Evolutionary conservation across 2,797 vertebrate genomes (phyloP).

Genomic region (Acanthurus tractus): DNA sequence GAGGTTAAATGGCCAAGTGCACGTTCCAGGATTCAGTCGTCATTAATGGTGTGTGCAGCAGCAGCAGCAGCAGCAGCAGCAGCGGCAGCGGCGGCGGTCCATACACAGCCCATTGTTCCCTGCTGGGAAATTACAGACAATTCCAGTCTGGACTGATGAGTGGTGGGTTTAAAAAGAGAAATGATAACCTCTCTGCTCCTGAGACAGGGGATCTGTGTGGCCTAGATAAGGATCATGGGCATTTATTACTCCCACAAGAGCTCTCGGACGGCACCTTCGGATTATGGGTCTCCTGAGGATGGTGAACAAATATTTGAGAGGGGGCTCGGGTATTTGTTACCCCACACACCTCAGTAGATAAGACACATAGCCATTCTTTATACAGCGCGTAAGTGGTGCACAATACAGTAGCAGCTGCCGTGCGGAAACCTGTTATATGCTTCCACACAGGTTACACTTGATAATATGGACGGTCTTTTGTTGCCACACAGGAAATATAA

Average conservation of each 20-base stretch:
- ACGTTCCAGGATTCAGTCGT: constrained; percentile 22
- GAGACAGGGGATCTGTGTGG: constrained; percentile 52
- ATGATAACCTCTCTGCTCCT: constrained; percentile 47
- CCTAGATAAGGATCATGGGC: constrained; percentile 68
- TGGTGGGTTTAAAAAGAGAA: constrained; percentile 48
- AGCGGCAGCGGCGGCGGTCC: too few relatives aligned
- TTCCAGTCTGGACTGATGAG: constrained; percentile 47
- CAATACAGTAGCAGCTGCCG: constrained; percentile 5
- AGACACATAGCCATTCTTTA: constrained; percentile 8
- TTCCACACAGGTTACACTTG: constrained; percentile 1
- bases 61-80: not conserved
- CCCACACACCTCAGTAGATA: constrained; percentile 15
- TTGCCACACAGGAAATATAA: constrained; percentile 43
- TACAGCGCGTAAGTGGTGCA: not conserved
- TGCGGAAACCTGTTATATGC: constrained; percentile 11
- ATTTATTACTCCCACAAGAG: constrained; percentile 71
- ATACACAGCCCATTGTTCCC: constrained; percentile 40
- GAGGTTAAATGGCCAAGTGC: constrained; percentile 3
- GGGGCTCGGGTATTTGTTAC: constrained; percentile 20
- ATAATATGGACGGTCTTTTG: constrained; percentile 22
- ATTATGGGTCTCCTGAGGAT: constrained; percentile 58
- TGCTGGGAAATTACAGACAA: constrained; percentile 47
- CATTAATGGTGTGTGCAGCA: constrained; percentile 27
- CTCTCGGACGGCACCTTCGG: constrained; percentile 52
- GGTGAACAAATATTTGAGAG: constrained; percentile 60